Percentiles rank a stretch among this genome's conserved stretches.
Conservation (phyloP, 2,113 vertebrate species). For the Rhinogobius similis region DNA sequence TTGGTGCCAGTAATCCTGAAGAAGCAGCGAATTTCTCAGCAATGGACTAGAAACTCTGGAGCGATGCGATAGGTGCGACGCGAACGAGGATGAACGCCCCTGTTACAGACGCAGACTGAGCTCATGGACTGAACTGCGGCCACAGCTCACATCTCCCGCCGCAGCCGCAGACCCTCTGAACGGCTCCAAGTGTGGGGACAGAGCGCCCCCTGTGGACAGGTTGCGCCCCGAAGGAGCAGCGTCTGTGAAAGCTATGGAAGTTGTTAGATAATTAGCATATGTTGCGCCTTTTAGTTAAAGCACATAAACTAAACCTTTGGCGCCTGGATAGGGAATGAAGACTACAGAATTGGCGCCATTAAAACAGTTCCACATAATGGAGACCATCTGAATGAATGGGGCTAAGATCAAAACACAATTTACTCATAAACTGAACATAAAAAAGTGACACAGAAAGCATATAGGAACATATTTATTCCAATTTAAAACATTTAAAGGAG, state of each 20-base stretch:
- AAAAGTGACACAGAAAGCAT: constrained; percentile 51
- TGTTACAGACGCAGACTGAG: constrained; percentile 57
- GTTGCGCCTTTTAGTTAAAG: too few relatives aligned
- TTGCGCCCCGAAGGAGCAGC: not conserved
- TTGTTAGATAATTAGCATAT: too few relatives aligned
- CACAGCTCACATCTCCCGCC: not conserved
- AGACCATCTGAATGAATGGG: too few relatives aligned
- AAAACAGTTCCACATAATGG: too few relatives aligned
- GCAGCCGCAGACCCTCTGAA: constrained; percentile 23
- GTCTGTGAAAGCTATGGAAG: too few relatives aligned
- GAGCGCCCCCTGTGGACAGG: constrained; percentile 59
- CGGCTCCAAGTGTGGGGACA: constrained; percentile 28
- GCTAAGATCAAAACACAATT: too few relatives aligned
- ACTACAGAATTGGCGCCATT: too few relatives aligned
- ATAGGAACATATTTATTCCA: constrained; percentile 85
- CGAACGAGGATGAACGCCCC: constrained; percentile 52
- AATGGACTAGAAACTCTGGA: constrained; percentile 32
- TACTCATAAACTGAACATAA: not conserved
- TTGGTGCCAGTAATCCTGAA: not conserved
- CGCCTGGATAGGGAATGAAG: too few relatives aligned
- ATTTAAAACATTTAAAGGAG: constrained; percentile 85
- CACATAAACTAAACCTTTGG: too few relatives aligned
- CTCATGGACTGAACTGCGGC: too few relatives aligned
- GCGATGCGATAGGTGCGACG: constrained; percentile 34
- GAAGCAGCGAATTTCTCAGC: constrained; percentile 32